Evolutionary conservation across 2,888 invertebrate species (phyloP).

Genomic region (Ormyrus rosae): DNA sequence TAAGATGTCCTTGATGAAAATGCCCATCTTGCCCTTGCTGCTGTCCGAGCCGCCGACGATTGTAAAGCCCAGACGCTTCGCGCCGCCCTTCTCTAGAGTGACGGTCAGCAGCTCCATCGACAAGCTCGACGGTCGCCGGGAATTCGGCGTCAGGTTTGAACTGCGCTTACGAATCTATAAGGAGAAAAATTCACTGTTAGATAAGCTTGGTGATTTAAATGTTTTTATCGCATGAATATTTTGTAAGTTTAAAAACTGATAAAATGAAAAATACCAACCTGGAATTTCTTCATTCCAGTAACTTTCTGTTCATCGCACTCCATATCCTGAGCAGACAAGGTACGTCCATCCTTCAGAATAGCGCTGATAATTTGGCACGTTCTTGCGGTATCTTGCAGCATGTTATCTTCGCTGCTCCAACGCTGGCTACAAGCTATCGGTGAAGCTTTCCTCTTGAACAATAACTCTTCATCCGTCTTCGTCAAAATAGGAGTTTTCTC

Average conservation of each 20-base stretch:
- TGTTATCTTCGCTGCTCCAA: not conserved
- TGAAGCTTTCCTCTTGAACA: not conserved
- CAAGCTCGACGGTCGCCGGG: conserved; percentile 66
- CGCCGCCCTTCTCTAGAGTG: conserved; percentile 78
- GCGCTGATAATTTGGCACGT: conserved; percentile 63
- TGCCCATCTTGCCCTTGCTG: conserved; percentile 80
- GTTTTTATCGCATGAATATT: not conserved
- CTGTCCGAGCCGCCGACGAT: conserved; percentile 82
- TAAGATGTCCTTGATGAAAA: conserved; percentile 81
- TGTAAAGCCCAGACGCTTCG: conserved; percentile 81
- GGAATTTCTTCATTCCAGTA: conserved; percentile 77
- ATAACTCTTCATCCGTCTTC: not conserved
- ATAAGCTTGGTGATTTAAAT: not conserved
- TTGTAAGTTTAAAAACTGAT: not conserved
- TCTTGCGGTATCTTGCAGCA: conserved; percentile 6
- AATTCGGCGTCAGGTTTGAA: conserved; percentile 57
- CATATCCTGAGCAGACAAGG: conserved; percentile 60
- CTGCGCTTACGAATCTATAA: conserved; percentile 64
- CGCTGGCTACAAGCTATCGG: not conserved
- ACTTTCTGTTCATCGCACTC: conserved; percentile 63
- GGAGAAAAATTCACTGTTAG: conserved; percentile 11
- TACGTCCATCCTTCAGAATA: conserved; percentile 65
- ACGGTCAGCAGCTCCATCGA: conserved; percentile 71
- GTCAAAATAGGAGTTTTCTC: not conserved
- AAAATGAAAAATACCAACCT: conserved; percentile 58